Base-by-base conservation (phyloP, 2,888 invertebrate species). In the Meteorus cinctellus region DNA sequence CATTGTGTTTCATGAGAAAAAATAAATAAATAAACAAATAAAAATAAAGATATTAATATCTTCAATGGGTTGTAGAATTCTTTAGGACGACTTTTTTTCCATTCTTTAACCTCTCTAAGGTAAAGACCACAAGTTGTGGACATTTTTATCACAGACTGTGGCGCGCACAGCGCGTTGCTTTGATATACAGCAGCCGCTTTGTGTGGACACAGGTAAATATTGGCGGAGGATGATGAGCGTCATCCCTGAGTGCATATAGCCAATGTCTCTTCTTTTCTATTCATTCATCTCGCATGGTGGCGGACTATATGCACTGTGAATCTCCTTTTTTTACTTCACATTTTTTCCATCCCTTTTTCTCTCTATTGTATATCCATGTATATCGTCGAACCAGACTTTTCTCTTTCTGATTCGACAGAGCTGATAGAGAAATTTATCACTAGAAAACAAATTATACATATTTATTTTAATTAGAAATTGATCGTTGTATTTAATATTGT, bases 221-320 rank as follows among this genome's bases (percentile, higher is more conserved):
- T 88, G 82, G 88, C 85, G 81, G 86, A 87, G 86, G 84, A 87
- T 88, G 87, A 88, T 88, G 88, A 88, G 85, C 78, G 80, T 77
- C 73, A 78, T 77, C 76, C 76, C 78, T 69, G 77, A 66, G 71
- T 55, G 19, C n/a, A 55, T 55, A 24, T 24, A 55, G 19, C 1
- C 55, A 55, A 19, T 55, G 55, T 55, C 60, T 71, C 77, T 79
- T 78, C 72, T 78, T 80, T 81, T 81, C 81, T 78, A 74, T 76
- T 74, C 79, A 79, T 81, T 85, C 84, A 84, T 73, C 70, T 68
- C 75, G 66, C 27, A 41, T 68, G 72, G 79, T 80, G 67, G 69
- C 75, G 77, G 48, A 77, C 72, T 55, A 72, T 77, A 31, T 66
- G 19, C 41, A 73, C 63, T 14, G 45, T 73, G 67, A 1, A 63